Conservation (phyloP, 2,888 invertebrate species). For the Mythimna vitellina region DNA sequence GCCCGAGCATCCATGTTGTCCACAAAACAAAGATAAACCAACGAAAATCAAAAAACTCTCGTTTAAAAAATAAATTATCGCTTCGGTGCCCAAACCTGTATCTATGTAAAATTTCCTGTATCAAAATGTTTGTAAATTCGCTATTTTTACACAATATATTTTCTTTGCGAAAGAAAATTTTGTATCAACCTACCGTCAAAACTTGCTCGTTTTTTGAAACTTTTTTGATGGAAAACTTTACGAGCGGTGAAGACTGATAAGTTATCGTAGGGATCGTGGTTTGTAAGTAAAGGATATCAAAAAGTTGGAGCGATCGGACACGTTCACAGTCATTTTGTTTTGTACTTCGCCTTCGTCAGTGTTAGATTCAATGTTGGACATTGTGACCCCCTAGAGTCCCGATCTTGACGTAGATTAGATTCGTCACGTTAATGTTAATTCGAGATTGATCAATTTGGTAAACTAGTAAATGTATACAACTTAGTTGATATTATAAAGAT, state of each 20-base stretch:
- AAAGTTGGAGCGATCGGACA: constrained; percentile 81
- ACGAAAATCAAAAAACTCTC: constrained; percentile 88
- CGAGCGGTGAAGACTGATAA: constrained; percentile 90
- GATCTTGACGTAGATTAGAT: constrained; percentile 85
- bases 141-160: constrained; percentile 88
- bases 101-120: constrained; percentile 87
- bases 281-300: constrained; percentile 82
- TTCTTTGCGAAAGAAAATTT: constrained; percentile 82
- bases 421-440: constrained; percentile 86
- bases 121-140: constrained; percentile 86
- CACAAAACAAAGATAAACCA: constrained; percentile 91
- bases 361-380: constrained; percentile 87
- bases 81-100: constrained; percentile 85
- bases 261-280: constrained; percentile 85
- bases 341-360: constrained; percentile 85
- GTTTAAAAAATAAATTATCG: constrained; percentile 87
- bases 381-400: constrained; percentile 84
- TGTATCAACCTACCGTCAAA: constrained; percentile 82
- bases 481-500: constrained; percentile 81
- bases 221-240: constrained; percentile 85
- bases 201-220: constrained; percentile 82
- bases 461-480: constrained; percentile 87
- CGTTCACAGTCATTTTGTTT: constrained; percentile 76
- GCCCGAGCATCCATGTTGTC: constrained; percentile 93
- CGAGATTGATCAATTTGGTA: constrained; percentile 83